These are phyloP conservation scores for Microctonus brassicae DNA, from an alignment of 2,888 invertebrate genomes.

Conservation along the genomic window DNA sequence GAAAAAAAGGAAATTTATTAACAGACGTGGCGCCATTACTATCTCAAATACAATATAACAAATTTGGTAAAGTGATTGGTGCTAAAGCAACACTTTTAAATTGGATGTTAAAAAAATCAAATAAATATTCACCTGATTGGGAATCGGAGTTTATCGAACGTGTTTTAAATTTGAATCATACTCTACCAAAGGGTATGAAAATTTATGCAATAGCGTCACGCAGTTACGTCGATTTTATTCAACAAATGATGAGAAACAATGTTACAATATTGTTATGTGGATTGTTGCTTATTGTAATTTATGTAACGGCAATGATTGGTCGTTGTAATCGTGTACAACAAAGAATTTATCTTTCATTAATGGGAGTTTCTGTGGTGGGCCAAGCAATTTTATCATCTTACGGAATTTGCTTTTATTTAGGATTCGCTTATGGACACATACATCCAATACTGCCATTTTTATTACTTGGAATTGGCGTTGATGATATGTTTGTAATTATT, in stretches of 20 bases:
- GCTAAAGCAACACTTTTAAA: constrained; percentile 64
- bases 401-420: constrained; percentile 66
- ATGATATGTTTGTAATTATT: constrained; percentile 69
- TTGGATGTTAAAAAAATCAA: constrained; percentile 63
- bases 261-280: constrained; percentile 64
- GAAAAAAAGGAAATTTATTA: constrained; percentile 48
- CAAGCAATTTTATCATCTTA: constrained; percentile 66
- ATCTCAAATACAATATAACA: constrained; percentile 56
- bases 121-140: constrained; percentile 57
- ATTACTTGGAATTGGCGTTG: constrained; percentile 68
- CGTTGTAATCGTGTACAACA: constrained; percentile 64
- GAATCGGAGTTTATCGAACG: constrained; percentile 59
- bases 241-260: constrained; percentile 62
- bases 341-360: constrained; percentile 62
- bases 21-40: constrained; percentile 59
- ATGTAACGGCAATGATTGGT: constrained; percentile 66
- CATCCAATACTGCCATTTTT: constrained; percentile 69
- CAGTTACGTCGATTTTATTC: constrained; percentile 63
- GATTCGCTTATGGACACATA: constrained; percentile 66
- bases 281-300: constrained; percentile 63
- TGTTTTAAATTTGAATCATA: constrained; percentile 56
- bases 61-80: constrained; percentile 52
- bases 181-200: constrained; percentile 59
- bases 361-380: constrained; percentile 66
- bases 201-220: constrained; percentile 62